Conservation (phyloP, 2,888 invertebrate species). For the Spodoptera picta region DNA sequence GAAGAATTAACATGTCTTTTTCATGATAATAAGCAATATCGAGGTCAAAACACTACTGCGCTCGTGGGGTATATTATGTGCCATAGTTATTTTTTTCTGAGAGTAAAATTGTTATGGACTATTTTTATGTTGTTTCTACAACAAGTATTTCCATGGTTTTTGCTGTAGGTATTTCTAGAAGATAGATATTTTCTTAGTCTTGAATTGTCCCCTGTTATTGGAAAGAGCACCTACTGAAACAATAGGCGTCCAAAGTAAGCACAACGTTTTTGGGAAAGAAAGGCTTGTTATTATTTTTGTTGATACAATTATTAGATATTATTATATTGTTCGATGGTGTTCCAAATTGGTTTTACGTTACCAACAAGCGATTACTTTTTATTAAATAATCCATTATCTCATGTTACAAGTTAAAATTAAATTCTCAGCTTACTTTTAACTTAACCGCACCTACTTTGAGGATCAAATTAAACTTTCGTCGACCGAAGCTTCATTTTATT, state of each 20-base stretch:
- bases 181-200: too few species aligned
- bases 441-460: not conserved
- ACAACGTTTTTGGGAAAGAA: too few species aligned
- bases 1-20: constrained; percentile 22
- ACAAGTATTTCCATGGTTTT: too few species aligned
- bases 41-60: constrained; percentile 27
- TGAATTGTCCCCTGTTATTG: too few species aligned
- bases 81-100: not conserved
- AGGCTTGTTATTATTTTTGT: too few species aligned
- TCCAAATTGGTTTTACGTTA: constrained; percentile 9
- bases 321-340: not conserved
- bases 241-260: too few species aligned
- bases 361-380: constrained; percentile 4
- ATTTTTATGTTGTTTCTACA: not conserved
- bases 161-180: too few species aligned
- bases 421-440: not conserved
- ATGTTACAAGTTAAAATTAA: constrained; percentile 1
- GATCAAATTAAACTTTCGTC: not conserved
- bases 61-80: not conserved
- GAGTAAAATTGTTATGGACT: too few species aligned
- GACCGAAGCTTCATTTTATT: constrained; percentile 1
- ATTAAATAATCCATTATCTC: not conserved
- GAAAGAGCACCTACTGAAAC: too few species aligned
- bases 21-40: constrained; percentile 34
- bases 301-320: too few species aligned